A percentile compares a stretch with the other conserved stretches of the same genome.
These are phyloP conservation scores for Gonioctena quinquepunctata DNA, from an alignment of 1,140 invertebrate genomes.

Conservation along the genomic window DNA sequence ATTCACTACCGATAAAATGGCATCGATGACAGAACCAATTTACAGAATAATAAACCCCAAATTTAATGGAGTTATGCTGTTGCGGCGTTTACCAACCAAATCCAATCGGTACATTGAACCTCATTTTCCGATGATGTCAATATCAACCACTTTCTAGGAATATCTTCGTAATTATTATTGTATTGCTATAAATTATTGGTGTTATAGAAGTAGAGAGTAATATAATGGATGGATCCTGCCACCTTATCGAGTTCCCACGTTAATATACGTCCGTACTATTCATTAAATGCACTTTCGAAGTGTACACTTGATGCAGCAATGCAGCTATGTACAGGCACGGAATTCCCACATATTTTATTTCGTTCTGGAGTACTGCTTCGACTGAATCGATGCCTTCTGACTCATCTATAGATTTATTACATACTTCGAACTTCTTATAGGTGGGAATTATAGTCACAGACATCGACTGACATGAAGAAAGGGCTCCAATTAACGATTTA, in stretches of 20 bases:
- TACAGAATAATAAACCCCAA: not conserved
- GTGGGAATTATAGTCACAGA: too few relatives aligned
- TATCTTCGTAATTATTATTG: not conserved
- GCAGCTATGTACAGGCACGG: not conserved
- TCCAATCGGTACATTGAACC: not conserved
- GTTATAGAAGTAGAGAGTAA: not conserved
- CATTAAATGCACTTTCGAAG: not conserved
- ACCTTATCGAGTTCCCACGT: conserved; percentile 9
- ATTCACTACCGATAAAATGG: too few relatives aligned
- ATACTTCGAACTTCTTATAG: too few relatives aligned
- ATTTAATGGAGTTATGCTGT: not conserved
- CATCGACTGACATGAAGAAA: too few relatives aligned
- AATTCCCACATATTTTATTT: not conserved
- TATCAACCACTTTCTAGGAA: not conserved
- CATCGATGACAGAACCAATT: not conserved
- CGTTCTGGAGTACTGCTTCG: too few relatives aligned
- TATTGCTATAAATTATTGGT: not conserved
- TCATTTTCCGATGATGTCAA: not conserved
- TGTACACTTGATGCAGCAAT: not conserved
- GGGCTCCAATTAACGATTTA: too few relatives aligned
- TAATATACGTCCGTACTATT: not conserved
- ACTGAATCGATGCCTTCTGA: too few relatives aligned
- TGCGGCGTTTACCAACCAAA: not conserved
- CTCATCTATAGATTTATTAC: too few relatives aligned
- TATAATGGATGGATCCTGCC: not conserved